These are phyloP conservation scores for Chouioia cunea DNA, from an alignment of 2,888 invertebrate species.

Conservation along the genomic window DNA sequence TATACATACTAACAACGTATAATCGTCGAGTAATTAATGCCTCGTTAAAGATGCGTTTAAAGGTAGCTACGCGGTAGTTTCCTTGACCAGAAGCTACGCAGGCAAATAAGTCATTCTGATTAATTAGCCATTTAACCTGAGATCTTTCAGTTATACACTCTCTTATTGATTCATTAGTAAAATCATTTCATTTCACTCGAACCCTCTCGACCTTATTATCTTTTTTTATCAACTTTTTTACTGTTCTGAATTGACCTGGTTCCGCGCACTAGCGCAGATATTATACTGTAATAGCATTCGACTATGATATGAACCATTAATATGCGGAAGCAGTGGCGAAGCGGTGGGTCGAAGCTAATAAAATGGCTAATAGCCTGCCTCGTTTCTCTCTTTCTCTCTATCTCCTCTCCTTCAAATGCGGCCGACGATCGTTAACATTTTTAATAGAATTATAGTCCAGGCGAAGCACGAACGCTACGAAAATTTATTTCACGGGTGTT, in stretches of 20 bases:
- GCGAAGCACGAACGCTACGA: background rate
- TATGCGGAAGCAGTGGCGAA: conserved; percentile 29
- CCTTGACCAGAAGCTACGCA: no score
- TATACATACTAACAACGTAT: background rate
- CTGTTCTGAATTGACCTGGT: no score
- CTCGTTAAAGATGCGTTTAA: conserved; percentile 30
- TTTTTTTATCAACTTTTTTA: no score
- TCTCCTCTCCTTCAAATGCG: no score
- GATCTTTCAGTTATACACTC: background rate
- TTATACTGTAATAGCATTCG: background rate
- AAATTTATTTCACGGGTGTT: conserved; percentile 11
- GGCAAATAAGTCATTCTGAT: conserved; percentile 19
- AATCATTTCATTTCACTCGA: no score
- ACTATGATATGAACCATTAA: conserved; percentile 31
- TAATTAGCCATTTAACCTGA: conserved; percentile 10
- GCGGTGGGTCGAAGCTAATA: conserved; percentile 28
- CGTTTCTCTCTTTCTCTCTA: background rate
- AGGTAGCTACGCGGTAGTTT: conserved; percentile 9
- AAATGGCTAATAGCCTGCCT: conserved; percentile 27
- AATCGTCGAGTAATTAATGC: conserved; percentile 39
- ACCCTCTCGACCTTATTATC: no score
- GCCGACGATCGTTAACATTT: conserved; percentile 26
- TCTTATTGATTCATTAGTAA: no score
- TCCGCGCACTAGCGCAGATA: background rate
- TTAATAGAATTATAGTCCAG: conserved; percentile 22